These are phyloP conservation scores for Cheumatopsyche charites DNA, from an alignment of 1,140 invertebrate genomes.

Conservation along the genomic window DNA sequence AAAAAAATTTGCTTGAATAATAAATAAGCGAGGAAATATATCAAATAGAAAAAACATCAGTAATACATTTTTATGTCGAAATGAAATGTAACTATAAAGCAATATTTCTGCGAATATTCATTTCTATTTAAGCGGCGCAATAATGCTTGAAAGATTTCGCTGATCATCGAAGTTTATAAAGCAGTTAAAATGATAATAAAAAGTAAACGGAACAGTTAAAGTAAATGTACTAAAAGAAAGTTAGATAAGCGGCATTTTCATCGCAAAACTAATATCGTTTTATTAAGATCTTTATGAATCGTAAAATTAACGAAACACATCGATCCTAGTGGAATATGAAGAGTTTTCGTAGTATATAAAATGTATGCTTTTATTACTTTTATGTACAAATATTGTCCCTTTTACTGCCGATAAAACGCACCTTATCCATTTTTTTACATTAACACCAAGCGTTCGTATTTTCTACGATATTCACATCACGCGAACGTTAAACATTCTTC, in stretches of 20 bases:
- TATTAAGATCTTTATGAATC: not conserved
- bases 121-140: too few relatives aligned
- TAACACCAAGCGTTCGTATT: not conserved
- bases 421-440: not conserved
- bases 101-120: too few relatives aligned
- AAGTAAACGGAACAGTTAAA: too few relatives aligned
- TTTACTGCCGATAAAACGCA: slow-evolving; percentile 2
- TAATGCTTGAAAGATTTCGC: too few relatives aligned
- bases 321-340: not conserved
- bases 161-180: too few relatives aligned
- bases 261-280: too few relatives aligned
- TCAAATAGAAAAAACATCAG: not conserved
- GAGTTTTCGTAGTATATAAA: slow-evolving; percentile 2
- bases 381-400: not conserved
- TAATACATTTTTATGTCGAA: too few relatives aligned
- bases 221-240: too few relatives aligned
- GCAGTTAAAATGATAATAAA: too few relatives aligned
- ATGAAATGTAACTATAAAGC: too few relatives aligned
- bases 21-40: slow-evolving; percentile 6
- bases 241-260: too few relatives aligned
- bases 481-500: not conserved
- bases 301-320: slow-evolving; percentile 10
- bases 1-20: not conserved
- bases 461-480: too few relatives aligned
- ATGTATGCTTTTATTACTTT: slow-evolving; percentile 2